Percentiles rank a stretch among this genome's conserved stretches.
Evolutionary conservation across 2,888 invertebrate species (phyloP).

Genomic region (Nudaria mundana): DNA sequence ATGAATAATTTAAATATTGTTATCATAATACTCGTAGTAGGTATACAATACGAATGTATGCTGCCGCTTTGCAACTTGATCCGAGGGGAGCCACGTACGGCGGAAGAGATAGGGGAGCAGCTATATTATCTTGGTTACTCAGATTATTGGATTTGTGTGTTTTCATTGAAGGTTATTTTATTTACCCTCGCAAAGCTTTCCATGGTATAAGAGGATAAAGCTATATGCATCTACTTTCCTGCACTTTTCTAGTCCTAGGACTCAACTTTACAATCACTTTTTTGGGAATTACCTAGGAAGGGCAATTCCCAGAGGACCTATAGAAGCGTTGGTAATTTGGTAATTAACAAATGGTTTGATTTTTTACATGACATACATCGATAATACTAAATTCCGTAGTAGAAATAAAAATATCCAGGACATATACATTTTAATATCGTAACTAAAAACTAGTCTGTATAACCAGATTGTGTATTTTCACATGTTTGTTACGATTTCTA

Average conservation of each 20-base stretch:
- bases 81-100: slow-evolving; percentile 23
- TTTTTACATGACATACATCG: too few species aligned
- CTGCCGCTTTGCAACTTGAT: slow-evolving; percentile 7
- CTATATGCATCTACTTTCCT: background rate
- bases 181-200: slow-evolving; percentile 7
- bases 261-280: too few species aligned
- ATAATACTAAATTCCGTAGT: too few species aligned
- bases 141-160: slow-evolving; percentile 30
- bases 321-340: too few species aligned
- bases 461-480: slow-evolving; percentile 1
- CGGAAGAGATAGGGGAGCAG: slow-evolving; percentile 5
- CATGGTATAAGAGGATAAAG: slow-evolving; percentile 1
- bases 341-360: too few species aligned
- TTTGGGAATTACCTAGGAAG: too few species aligned
- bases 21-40: too few species aligned
- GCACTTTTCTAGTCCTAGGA: too few species aligned
- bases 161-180: slow-evolving; percentile 21
- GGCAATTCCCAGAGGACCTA: too few species aligned
- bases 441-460: background rate
- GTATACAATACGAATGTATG: too few species aligned
- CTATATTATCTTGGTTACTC: slow-evolving; percentile 18
- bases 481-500: slow-evolving; percentile 14
- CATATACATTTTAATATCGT: background rate
- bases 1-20: slow-evolving; percentile 3
- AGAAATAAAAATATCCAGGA: background rate